These are phyloP conservation scores for Ameiurus melas DNA, from an alignment of 2,113 vertebrate genomes.

Conservation along the genomic window DNA sequence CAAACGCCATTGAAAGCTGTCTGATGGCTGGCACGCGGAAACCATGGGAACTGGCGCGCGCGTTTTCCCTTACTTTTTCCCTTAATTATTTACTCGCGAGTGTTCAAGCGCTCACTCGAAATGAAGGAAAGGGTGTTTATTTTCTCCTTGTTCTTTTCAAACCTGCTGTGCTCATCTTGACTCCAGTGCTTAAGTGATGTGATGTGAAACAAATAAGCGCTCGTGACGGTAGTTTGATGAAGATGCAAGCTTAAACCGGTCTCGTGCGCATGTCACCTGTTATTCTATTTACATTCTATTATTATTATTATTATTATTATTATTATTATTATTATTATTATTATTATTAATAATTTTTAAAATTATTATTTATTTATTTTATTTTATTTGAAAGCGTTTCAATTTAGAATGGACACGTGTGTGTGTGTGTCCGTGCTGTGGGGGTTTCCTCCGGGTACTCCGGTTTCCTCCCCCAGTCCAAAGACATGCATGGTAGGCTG, in stretches of 20 bases:
- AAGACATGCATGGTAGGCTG: too few relatives aligned
- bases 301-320: not conserved
- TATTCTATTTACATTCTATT: not conserved
- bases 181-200: too few relatives aligned
- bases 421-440: not conserved
- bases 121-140: not conserved
- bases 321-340: not conserved
- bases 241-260: not conserved
- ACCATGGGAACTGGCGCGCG: slow-evolving; percentile 25
- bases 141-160: not conserved
- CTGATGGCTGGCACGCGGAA: slow-evolving; percentile 34
- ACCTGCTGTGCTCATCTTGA: not conserved
- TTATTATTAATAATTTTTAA: not conserved
- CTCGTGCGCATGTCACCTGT: slow-evolving; percentile 1
- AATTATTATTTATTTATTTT: not conserved
- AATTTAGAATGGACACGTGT: too few relatives aligned
- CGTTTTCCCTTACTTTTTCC: not conserved
- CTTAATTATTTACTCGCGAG: not conserved
- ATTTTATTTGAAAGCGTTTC: not conserved
- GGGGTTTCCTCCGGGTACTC: too few relatives aligned
- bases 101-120: not conserved
- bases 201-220: not conserved
- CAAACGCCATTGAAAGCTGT: slow-evolving; percentile 31
- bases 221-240: too few relatives aligned
- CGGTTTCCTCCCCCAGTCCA: too few relatives aligned